phyloP scores from a whole-genome alignment of 1,140 invertebrate genomes.

The Tetranychus urticae region DNA sequence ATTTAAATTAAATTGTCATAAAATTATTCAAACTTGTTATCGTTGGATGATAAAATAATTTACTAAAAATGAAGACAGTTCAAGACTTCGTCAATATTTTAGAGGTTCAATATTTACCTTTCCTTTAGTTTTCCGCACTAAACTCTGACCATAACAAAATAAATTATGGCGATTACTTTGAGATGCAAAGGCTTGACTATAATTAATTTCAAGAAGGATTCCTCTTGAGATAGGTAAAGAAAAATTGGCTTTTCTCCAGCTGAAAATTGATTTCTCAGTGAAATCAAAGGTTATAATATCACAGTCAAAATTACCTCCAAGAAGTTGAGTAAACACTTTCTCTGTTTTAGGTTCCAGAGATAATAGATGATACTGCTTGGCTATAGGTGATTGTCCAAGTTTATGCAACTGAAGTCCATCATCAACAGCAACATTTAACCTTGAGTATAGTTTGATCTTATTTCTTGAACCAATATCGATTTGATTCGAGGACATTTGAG shows the following conservation, averaged over 20 bases:
- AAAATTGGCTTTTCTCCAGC: slow-evolving; percentile 6
- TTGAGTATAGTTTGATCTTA: neutral
- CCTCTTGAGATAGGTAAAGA: slow-evolving; percentile 4
- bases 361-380: slow-evolving; percentile 5
- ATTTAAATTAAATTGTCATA: too few species aligned
- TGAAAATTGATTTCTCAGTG: neutral
- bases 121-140: slow-evolving; percentile 1
- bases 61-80: too few species aligned
- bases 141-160: neutral
- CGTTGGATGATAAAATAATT: too few species aligned
- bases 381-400: neutral
- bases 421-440: neutral
- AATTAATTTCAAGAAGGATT: slow-evolving; percentile 8
- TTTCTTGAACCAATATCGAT: neutral
- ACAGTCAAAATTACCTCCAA: slow-evolving; percentile 4
- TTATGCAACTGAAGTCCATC: neutral
- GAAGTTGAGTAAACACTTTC: slow-evolving; percentile 4
- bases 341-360: slow-evolving; percentile 5
- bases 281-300: slow-evolving; percentile 6
- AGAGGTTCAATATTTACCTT: neutral
- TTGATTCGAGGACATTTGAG: neutral
- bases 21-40: too few species aligned
- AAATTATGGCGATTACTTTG: neutral
- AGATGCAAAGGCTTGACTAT: neutral
- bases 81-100: too few species aligned